These are phyloP conservation scores for Betta splendens DNA, from an alignment of 2,797 vertebrate species.

Conservation along the genomic window DNA sequence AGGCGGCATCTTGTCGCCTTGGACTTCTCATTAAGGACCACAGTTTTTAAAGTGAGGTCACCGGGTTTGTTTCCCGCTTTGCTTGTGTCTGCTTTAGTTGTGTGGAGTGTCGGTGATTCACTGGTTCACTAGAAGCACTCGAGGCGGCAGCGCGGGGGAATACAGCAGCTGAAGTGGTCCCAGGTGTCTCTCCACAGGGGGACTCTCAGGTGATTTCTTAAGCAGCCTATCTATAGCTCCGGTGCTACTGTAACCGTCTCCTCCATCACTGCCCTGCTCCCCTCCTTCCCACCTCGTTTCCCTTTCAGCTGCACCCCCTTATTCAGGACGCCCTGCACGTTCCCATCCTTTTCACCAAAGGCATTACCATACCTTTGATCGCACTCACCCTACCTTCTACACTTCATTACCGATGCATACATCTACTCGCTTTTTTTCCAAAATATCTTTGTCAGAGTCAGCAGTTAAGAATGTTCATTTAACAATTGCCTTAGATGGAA, in stretches of 20 bases:
- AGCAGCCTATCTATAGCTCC: slow-evolving; percentile 53
- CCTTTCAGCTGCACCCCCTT: slow-evolving; percentile 40
- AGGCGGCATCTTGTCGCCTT: slow-evolving; percentile 21
- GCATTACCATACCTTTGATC: slow-evolving; percentile 84
- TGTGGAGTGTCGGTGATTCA: slow-evolving; percentile 43
- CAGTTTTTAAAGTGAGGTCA: slow-evolving; percentile 21
- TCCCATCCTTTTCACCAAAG: slow-evolving; percentile 65
- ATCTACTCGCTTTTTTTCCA: slow-evolving; percentile 60
- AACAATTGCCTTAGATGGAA: slow-evolving; percentile 80
- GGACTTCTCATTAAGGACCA: slow-evolving; percentile 46
- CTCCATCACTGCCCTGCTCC: slow-evolving; percentile 7
- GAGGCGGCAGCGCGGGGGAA: slow-evolving; percentile 28
- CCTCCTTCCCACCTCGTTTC: slow-evolving; percentile 26
- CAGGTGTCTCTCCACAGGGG: slow-evolving; percentile 29
- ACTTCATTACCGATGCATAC: slow-evolving; percentile 72
- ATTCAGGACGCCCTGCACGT: slow-evolving; percentile 63
- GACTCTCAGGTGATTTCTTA: slow-evolving; percentile 53
- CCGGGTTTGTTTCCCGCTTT: slow-evolving; percentile 36
- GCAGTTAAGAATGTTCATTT: slow-evolving; percentile 79
- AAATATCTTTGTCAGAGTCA: slow-evolving; percentile 80
- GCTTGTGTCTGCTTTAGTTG: slow-evolving; percentile 40
- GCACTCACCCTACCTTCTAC: slow-evolving; percentile 62
- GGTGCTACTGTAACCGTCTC: slow-evolving; percentile 53
- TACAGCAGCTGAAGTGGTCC: slow-evolving; percentile 39
- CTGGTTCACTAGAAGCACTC: slow-evolving; percentile 32